Evolutionary conservation across 2,797 vertebrate species (phyloP), one percentile per base, ranked within the genome.

Genomic region (Smutsia temminckii): DNA sequence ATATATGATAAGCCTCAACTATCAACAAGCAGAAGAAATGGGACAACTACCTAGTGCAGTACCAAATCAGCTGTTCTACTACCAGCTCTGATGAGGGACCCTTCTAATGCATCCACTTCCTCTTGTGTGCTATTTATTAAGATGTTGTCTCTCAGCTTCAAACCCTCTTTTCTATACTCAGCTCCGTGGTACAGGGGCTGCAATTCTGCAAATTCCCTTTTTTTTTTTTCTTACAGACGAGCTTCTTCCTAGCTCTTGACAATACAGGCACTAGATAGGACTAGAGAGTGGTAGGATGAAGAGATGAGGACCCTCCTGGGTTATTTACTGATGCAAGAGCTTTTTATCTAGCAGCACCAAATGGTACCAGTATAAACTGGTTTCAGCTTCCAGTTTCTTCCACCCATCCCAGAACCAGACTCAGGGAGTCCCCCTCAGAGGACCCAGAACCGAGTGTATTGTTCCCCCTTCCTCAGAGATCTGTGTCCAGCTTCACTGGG

Each of bases 71-170:
- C 51, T 93, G 6, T 74, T 83, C 1, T n/a, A 10, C 29, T 59
- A 2, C 4, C 37, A 18, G 4, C 5, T 61, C 53, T 32, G 0
- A 23, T 9, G 27, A 91, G 16, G 42, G 61, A 9, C 27, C 12
- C 3, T 63, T 20, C 20, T 0, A n/a, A 18, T 1, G 18, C 6
- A 55, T 27, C 0, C 0, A 25, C 21, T 46, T 21, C 34, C 5
- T 12, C 20, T 10, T 17, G 0, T 37, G 1, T 1, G 40, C 18
- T 69, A 6, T 40, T 69, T 46, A 5, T 7, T 32, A 32, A 91
- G 32, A 29, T 59, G 5, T 68, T 59, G 5, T 68, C 64, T 74
- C 12, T 18, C 9, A 75, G 37, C 18, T 80, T 23, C 10, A 61
- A 13, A 29, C 49, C 32, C 32, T 6, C 9, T 25, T 23, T 72